These are phyloP conservation scores for Clarias gariepinus DNA, from an alignment of 2,113 vertebrate genomes.

Conservation along the genomic window DNA sequence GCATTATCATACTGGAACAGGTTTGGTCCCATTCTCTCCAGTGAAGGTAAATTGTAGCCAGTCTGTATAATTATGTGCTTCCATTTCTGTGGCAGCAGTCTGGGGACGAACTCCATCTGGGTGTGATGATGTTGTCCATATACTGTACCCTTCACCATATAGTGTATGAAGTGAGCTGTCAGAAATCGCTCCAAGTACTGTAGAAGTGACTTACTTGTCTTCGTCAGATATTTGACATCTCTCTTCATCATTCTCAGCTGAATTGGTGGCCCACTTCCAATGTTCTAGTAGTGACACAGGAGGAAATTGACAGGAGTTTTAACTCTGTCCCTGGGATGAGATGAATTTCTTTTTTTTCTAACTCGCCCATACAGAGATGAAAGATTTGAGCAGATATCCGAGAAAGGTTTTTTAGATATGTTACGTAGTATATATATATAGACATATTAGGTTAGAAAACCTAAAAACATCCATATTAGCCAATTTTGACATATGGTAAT, in stretches of 20 bases:
- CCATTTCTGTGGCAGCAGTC: not conserved
- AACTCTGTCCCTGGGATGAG: not conserved
- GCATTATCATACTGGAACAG: not conserved
- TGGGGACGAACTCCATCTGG: not conserved
- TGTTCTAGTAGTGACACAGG: constrained; percentile 1
- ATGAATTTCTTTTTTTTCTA: not conserved
- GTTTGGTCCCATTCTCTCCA: not conserved
- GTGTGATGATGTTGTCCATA: not conserved
- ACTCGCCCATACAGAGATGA: no score
- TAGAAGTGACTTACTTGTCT: not conserved
- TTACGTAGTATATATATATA: no score
- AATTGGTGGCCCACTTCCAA: constrained; percentile 21
- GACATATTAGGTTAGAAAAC: no score
- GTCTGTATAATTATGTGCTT: not conserved
- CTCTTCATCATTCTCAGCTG: constrained; percentile 11
- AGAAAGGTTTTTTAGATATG: no score
- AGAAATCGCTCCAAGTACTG: not conserved
- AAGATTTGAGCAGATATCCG: no score
- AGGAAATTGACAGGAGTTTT: not conserved
- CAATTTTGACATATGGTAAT: no score
- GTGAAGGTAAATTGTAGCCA: not conserved
- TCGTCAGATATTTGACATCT: constrained; percentile 22
- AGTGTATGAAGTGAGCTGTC: not conserved
- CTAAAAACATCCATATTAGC: no score
- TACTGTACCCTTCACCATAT: not conserved